Evolutionary conservation across 2,888 invertebrate species (phyloP), one percentile per base, ranked within the genome.

Genomic region (Macrosoma leucophasiata): DNA sequence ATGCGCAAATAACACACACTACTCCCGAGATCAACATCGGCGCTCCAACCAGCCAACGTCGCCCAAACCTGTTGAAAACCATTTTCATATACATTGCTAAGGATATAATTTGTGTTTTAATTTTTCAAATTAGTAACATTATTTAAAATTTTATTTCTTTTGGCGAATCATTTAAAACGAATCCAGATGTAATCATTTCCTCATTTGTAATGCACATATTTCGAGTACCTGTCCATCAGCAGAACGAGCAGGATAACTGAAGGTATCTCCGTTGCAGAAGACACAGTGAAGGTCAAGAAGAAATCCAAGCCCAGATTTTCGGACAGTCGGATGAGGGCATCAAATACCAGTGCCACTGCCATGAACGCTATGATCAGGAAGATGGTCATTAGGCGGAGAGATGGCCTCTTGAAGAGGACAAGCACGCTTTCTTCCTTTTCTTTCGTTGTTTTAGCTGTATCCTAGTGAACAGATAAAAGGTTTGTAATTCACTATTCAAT

Each of bases 301-400:
- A 76, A 68, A 42, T 66, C 58, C 36, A 61, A 41, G 1, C 74
- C 74, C 17, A 76, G 57, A 19, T 54, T 64, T 53, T 74, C 73
- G 0, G 73, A 73, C 33, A 74, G 45, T 4, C 75, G 48, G n/a
- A 71, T 54, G 20, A 74, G 51, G 11, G 63, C 62, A 39, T 76
- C 75, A 31, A 74, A 62, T 3, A 59, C 49, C 15, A 71, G 35
- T 1, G 61, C 62, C 31, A 55, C 50, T 1, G 62, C 43, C 56
- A 67, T 62, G 31, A 59, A 60, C 2, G 61, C 48, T 1, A 66
- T 11, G 14, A 67, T 51, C 32, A 69, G 41, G 22, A 48, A 48
- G 3, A 55, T 4, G 40, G 70, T 13, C 22, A 61, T 55, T 31
- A 52, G 47, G 1, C 69, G 58, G 0, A 74, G 42, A 0, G 54